These are phyloP conservation scores for Grammomys dolichurus DNA, from an alignment of 2,113 vertebrate genomes.

Conservation along the genomic window DNA sequence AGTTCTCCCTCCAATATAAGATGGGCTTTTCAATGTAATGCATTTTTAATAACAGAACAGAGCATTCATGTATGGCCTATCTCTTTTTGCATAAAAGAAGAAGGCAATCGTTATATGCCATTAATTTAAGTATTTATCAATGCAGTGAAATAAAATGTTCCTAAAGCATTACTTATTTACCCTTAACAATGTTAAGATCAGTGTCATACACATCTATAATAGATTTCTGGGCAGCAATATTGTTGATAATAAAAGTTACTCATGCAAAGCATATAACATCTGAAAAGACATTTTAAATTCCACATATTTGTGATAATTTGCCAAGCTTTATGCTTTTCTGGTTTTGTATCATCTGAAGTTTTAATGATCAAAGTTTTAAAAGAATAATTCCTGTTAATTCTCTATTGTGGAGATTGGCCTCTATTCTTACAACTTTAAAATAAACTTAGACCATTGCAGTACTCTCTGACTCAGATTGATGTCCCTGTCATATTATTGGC, in stretches of 20 bases:
- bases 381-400: background rate
- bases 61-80: conserved; percentile 61
- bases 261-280: background rate
- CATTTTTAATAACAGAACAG: conserved; percentile 84
- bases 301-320: conserved; percentile 17
- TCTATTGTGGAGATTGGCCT: background rate
- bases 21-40: conserved; percentile 82
- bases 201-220: conserved; percentile 28
- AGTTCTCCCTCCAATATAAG: conserved; percentile 82
- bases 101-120: conserved; percentile 68
- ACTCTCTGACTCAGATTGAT: background rate
- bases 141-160: conserved; percentile 68
- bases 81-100: conserved; percentile 70
- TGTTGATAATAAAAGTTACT: conserved; percentile 56
- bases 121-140: conserved; percentile 81
- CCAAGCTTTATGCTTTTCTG: background rate
- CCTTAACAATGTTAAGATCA: conserved; percentile 60
- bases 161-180: conserved; percentile 71
- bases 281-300: conserved; percentile 7
- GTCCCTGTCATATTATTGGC: background rate
- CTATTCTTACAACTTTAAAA: conserved; percentile 17
- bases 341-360: background rate
- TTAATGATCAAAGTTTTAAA: background rate
- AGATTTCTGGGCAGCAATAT: background rate
- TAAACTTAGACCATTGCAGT: background rate